Evolutionary conservation across 2,888 invertebrate genomes (phyloP), one percentile per base, ranked within the genome.

Genomic region (Uloborus plumipes): DNA sequence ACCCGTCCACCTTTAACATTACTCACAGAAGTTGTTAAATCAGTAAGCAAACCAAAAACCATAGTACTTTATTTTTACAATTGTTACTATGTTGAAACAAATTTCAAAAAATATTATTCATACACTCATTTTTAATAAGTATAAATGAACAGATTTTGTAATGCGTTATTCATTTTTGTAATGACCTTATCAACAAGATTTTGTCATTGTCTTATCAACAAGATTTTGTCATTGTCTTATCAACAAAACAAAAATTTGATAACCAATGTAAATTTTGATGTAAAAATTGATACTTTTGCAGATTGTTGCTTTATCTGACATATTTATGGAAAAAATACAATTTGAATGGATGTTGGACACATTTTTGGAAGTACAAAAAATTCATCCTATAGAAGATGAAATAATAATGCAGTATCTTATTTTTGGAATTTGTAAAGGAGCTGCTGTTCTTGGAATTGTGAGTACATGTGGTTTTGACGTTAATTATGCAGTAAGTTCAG

Each of bases 331-430:
- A 87, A 91, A 92, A 87, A 91, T 92, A 58, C 95, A 95, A 89
- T 95, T 93, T 89, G 92, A 92, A 86, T 94, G 94, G 94, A 93
- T 95, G 92, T 90, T 94, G 86, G 92, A 93, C 85, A 92, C 92
- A 14, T 92, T 93, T 87, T 88, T 93, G 85, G 93, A 93, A 85
- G 91, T 93, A 39, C 88, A 89, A 80, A 92, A 92, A 87, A 89
- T 90, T 79, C 93, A 94, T 88, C 91, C 93, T 18, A 89, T 91
- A 75, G 94, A 95, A 88, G 95, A 95, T 89, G 94, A 94, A 87
- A 91, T 95, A 78, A 89, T 94, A 39, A 92, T 93, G 89, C 93
- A 94, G 86, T 93, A 93, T 88, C 89, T 94, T 22, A 91, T 92
- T 18, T 89, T 93, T 11, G 93, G 92, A 2, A 90, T 92, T 20